Evolutionary conservation across 2,888 invertebrate species (phyloP), one percentile per base, ranked within the genome.

Genomic region (Pycnomerus fuliginosus): DNA sequence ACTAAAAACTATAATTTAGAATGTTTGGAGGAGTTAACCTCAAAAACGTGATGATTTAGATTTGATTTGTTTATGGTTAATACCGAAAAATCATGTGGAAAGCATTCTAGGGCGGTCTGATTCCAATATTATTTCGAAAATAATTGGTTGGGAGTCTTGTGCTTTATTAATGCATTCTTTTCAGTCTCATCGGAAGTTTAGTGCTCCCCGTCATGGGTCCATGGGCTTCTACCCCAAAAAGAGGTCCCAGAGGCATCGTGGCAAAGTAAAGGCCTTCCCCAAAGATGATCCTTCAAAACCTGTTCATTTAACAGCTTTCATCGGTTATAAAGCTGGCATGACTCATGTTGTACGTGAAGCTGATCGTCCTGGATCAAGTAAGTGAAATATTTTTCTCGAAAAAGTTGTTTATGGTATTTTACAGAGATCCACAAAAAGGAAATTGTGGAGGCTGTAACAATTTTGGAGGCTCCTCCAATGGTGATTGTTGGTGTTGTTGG

Each of bases 221-320:
- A 95, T 99, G 92, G 98, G 97, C 63, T 99, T 99, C 83, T 90
- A 97, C 76, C 99, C 99, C 68, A 98, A 97, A 79, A 99, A 99
- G 78, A 84, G 99, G 61, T 89, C 94, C 59, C 84, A 84, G 58
- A 87, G 96, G 69, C 96, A 96, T 80, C 90, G 97, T 77, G 99
- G 99, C 64, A 98, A 97, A 76, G 93, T 95, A 55, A 99, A 99
- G 92, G 93, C 98, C 40, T 99, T 98, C 82, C 99, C 99, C 17
- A 97, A 91, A 72, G 99, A 99, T 84, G 96, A 99, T 72, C 78
- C 89, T 16, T 84, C 79, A 64, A 98, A 98, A 74, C 98, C 99
- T 27, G 93, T 98, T 2, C 97, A 98, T 76, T 79, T 99, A 48
- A 99, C 99, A 1, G 93, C 97, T 31, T 99, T 99, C 71, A 82